Conservation (phyloP, 2,797 vertebrate species). For the Eospalax fontanierii region DNA sequence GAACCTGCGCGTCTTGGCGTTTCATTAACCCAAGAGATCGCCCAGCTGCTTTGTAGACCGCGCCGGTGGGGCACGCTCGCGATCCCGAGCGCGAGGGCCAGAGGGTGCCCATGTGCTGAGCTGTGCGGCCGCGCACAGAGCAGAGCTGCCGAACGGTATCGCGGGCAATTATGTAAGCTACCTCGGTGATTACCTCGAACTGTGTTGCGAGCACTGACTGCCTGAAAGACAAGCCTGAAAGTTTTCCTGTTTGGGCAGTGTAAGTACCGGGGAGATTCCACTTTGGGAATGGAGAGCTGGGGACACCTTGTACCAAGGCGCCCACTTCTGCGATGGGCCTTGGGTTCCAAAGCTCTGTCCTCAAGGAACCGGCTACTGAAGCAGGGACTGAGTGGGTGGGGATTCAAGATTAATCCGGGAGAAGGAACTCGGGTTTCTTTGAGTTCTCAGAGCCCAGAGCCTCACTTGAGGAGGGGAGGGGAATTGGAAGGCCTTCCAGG, state of each 20-base stretch:
- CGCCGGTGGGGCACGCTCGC: slow-evolving; percentile 8
- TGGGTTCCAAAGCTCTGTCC: slow-evolving; percentile 1
- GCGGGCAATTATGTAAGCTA: slow-evolving; percentile 81
- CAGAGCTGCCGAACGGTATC: slow-evolving; percentile 30
- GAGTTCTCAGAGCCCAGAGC: background rate
- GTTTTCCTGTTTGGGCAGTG: slow-evolving; percentile 72
- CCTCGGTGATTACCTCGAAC: slow-evolving; percentile 35
- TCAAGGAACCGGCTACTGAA: background rate
- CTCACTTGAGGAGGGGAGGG: background rate
- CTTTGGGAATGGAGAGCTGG: background rate
- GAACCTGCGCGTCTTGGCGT: background rate
- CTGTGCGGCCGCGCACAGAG: background rate
- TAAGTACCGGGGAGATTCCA: slow-evolving; percentile 66
- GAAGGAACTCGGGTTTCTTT: slow-evolving; percentile 21
- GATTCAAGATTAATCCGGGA: background rate
- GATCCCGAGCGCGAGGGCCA: background rate
- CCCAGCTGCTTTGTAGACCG: slow-evolving; percentile 45
- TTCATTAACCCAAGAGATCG: background rate
- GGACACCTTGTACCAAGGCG: background rate
- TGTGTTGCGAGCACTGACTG: background rate
- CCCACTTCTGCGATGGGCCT: background rate
- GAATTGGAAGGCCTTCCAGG: slow-evolving; percentile 25
- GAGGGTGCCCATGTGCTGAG: slow-evolving; percentile 43
- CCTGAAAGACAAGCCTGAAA: slow-evolving; percentile 69
- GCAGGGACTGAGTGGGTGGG: background rate